phyloP scores from a whole-genome alignment of 2,113 vertebrate species.

The Taxidea taxus region DNA sequence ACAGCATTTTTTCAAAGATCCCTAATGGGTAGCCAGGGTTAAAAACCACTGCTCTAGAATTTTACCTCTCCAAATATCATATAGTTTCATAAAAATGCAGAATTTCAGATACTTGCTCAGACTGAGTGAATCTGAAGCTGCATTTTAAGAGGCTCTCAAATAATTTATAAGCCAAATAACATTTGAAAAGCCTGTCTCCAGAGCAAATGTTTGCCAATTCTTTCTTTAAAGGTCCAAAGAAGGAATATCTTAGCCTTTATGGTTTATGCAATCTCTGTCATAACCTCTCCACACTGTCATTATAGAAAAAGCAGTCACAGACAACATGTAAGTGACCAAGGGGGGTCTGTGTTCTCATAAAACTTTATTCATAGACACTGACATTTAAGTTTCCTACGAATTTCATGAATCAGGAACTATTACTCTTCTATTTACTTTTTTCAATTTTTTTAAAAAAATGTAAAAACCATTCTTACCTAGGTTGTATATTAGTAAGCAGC shows the following conservation, averaged over 20 bases:
- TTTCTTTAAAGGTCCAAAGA: neutral
- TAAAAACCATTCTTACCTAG: neutral
- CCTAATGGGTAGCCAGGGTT: neutral
- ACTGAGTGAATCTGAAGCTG: neutral
- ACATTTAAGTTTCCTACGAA: neutral
- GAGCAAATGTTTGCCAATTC: neutral
- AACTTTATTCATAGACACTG: neutral
- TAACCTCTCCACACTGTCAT: neutral
- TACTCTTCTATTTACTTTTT: neutral
- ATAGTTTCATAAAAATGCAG: neutral
- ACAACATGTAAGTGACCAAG: neutral
- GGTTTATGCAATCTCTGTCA: neutral
- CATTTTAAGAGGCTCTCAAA: neutral
- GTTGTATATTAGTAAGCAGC: neutral
- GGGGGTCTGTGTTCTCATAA: neutral
- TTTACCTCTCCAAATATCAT: neutral
- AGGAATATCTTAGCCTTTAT: neutral
- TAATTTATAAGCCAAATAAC: neutral
- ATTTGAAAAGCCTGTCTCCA: neutral
- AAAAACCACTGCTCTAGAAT: neutral
- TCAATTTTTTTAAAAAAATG: neutral
- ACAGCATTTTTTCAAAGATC: neutral
- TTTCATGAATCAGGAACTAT: neutral
- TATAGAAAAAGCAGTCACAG: neutral
- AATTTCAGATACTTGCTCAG: neutral